Evolutionary conservation across 2,888 invertebrate species (phyloP), one percentile per base, ranked within the genome.

Genomic region (Drosophila lutescens): DNA sequence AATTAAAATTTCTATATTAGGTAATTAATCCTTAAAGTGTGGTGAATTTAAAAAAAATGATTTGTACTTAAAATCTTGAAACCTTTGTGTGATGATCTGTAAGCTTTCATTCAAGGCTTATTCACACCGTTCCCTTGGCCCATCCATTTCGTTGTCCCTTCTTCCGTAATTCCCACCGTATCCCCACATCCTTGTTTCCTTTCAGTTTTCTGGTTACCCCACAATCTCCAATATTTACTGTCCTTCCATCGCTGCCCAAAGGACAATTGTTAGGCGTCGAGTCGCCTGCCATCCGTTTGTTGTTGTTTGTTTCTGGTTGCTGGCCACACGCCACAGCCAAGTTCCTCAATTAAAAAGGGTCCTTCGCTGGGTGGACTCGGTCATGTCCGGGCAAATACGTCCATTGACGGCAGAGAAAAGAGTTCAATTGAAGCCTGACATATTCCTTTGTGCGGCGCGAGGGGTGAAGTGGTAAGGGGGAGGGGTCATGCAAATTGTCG

Each of bases 401-500:
- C 54, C 58, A 74, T 58, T 74, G 67, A 74, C 12, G 38, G 51
- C 56, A 36, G 74, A 50, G 73, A 74, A 89, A 88, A 88, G 89
- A 86, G 88, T 86, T 86, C 86, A 88, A 89, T 89, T 77, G 86
- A 78, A 75, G 80, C 69, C 88, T 89, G 86, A 80, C 86, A 86
- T 88, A 76, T 80, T 77, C 86, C 81, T 88, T 89, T 88, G 78
- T 88, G 59, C 51, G 56, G 41, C 51, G 59, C 67, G 67, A 30
- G 26, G 36, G 53, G 26, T 13, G 40, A 26, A 17, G 17, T 8
- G 8, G 7, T 2, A 6, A 6, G 4, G 12, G 13, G 12, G 13
- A 20, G 47, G 66, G 53, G 62, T 69, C 79, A 84, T 85, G 89
- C 88, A 89, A 85, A 85, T 89, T 89, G 89, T 85, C 79, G 82